Evolutionary conservation across 2,797 vertebrate genomes (phyloP).

Genomic region (Gambusia yucatana): DNA sequence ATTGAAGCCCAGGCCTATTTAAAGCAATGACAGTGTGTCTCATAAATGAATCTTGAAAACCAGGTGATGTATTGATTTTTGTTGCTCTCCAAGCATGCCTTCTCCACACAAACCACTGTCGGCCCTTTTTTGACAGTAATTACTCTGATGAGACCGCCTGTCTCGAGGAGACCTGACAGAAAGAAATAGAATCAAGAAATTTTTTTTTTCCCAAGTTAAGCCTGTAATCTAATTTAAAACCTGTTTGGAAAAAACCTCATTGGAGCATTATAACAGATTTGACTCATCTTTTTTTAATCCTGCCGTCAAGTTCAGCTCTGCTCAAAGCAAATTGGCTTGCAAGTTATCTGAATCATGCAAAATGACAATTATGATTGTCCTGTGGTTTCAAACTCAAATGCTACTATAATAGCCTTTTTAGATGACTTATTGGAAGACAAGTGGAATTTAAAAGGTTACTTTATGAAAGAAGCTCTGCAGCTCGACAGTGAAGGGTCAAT

Average conservation of each 20-base stretch:
- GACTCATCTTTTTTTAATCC: conserved; percentile 37
- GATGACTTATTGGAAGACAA: conserved; percentile 24
- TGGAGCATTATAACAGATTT: conserved; percentile 57
- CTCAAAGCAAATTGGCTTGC: conserved; percentile 38
- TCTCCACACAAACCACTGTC: conserved; percentile 37
- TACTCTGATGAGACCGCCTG: conserved; percentile 45
- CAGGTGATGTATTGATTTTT: conserved; percentile 67
- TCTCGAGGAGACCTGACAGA: conserved; percentile 42
- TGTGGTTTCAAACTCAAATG: conserved; percentile 48
- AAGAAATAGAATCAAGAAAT: conserved; percentile 40
- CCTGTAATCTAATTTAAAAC: conserved; percentile 64
- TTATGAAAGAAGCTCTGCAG: conserved; percentile 16
- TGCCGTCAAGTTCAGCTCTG: conserved; percentile 47
- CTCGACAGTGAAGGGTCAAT: conserved; percentile 42
- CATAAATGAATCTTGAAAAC: conserved; percentile 41
- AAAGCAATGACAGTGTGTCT: conserved; percentile 48
- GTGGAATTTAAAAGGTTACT: conserved; percentile 46
- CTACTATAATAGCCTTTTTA: conserved; percentile 48
- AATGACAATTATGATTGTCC: conserved; percentile 57
- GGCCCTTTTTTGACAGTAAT: conserved; percentile 47
- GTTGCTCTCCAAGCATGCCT: conserved; percentile 41
- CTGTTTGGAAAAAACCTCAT: conserved; percentile 54
- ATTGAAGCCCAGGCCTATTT: conserved; percentile 33
- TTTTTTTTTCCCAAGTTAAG: conserved; percentile 26
- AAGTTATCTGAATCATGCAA: conserved; percentile 60